These are phyloP conservation scores for Lerema accius DNA, from an alignment of 1,140 invertebrate species.

Conservation along the genomic window DNA sequence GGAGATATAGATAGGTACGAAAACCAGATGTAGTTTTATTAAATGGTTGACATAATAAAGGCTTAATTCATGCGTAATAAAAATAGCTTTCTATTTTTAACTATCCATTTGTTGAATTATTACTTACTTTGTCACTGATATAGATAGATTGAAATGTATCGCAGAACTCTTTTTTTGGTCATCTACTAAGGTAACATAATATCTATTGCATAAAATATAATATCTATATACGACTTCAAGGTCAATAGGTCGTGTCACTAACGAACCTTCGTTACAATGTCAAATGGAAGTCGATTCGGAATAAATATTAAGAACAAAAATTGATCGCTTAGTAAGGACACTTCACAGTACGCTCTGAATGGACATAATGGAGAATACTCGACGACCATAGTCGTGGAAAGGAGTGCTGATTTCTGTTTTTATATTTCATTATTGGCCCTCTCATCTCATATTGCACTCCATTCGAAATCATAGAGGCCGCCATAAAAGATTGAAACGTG, in stretches of 20 bases:
- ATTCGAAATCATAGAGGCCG: constrained; percentile 77
- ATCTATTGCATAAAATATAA: too few relatives aligned
- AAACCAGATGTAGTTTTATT: too few relatives aligned
- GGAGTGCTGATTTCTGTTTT: constrained; percentile 79
- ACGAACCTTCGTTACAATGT: constrained; percentile 9
- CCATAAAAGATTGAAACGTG: constrained; percentile 80
- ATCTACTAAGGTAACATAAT: too few relatives aligned
- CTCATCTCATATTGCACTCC: constrained; percentile 79
- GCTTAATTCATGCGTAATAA: too few relatives aligned
- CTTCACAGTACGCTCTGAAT: constrained; percentile 69
- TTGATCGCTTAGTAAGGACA: constrained; percentile 70
- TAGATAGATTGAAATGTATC: too few relatives aligned
- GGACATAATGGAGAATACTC: constrained; percentile 72
- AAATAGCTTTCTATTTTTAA: too few relatives aligned
- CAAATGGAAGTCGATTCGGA: constrained; percentile 16
- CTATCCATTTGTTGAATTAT: too few relatives aligned
- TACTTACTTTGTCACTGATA: too few relatives aligned
- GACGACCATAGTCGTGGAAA: constrained; percentile 63
- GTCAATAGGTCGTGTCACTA: constrained; percentile 17
- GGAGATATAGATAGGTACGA: too few relatives aligned
- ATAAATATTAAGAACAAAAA: constrained; percentile 53
- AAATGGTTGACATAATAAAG: too few relatives aligned
- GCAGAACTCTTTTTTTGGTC: too few relatives aligned
- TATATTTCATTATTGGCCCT: constrained; percentile 81
- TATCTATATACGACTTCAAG: too few relatives aligned